Conservation (phyloP, 2,113 vertebrate genomes). For the Cyphomyrus plagiostoma region DNA sequence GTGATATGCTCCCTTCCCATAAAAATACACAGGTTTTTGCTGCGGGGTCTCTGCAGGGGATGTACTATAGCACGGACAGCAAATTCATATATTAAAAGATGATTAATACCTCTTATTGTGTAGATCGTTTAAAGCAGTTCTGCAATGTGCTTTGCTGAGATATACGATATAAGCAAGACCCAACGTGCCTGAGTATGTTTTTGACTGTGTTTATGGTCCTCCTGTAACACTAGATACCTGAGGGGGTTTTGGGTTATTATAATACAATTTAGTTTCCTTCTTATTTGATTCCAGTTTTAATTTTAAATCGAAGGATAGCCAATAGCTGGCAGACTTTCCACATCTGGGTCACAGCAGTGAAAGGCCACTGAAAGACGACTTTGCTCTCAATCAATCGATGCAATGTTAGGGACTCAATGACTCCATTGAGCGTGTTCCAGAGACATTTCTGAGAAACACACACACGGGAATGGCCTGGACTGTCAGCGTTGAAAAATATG, state of each 20-base stretch:
- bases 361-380: neutral
- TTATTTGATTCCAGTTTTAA: neutral
- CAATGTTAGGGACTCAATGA: conserved; percentile 13
- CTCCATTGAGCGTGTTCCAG: conserved; percentile 7
- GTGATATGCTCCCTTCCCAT: neutral
- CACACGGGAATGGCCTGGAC: neutral
- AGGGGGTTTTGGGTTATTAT: neutral
- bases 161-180: neutral
- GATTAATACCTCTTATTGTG: neutral
- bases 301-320: neutral
- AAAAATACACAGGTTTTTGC: neutral
- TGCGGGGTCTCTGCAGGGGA: neutral
- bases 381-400: conserved; percentile 11
- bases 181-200: neutral
- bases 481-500: conserved; percentile 22
- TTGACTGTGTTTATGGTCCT: neutral
- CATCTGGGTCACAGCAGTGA: neutral
- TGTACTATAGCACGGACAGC: neutral
- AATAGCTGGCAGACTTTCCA: neutral
- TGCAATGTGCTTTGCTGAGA: neutral
- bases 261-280: neutral
- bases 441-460: neutral
- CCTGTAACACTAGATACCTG: neutral
- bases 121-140: neutral
- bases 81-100: neutral